A percentile compares a stretch with the other conserved stretches of the same genome.
phyloP scores from a whole-genome alignment of 2,113 vertebrate genomes.

The Planiliza haematocheilus region DNA sequence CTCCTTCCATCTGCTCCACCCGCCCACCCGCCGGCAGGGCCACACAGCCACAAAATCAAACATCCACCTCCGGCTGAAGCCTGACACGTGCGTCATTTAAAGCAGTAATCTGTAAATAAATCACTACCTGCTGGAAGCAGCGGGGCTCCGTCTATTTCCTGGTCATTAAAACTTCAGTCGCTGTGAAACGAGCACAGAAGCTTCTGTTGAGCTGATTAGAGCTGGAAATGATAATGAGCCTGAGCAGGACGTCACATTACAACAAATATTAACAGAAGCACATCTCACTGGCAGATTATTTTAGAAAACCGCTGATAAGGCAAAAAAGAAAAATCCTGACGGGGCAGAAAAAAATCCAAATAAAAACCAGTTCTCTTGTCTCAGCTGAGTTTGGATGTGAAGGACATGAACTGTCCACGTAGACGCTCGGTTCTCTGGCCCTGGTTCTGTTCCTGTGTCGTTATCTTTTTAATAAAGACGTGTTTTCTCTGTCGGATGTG shows the following conservation, averaged over 20 bases:
- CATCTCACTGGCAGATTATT: neutral
- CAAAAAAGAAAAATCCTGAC: neutral
- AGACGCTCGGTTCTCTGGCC: too few species aligned
- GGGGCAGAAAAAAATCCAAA: neutral
- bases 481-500: neutral
- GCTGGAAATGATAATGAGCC: constrained; percentile 15
- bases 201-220: neutral
- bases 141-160: constrained; percentile 19
- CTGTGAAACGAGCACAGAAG: neutral
- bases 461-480: too few species aligned
- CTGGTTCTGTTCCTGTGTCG: too few species aligned
- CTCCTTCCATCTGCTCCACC: constrained; percentile 7
- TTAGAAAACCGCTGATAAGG: neutral
- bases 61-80: neutral
- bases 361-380: neutral
- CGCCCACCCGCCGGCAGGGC: neutral
- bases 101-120: neutral
- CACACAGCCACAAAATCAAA: neutral
- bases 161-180: constrained; percentile 11
- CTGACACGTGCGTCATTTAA: neutral
- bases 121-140: neutral
- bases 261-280: neutral
- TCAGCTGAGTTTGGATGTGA: constrained; percentile 23
- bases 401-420: too few species aligned
- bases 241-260: neutral